Base-by-base conservation (phyloP, 2,113 vertebrate genomes). In the Calonectris borealis region DNA sequence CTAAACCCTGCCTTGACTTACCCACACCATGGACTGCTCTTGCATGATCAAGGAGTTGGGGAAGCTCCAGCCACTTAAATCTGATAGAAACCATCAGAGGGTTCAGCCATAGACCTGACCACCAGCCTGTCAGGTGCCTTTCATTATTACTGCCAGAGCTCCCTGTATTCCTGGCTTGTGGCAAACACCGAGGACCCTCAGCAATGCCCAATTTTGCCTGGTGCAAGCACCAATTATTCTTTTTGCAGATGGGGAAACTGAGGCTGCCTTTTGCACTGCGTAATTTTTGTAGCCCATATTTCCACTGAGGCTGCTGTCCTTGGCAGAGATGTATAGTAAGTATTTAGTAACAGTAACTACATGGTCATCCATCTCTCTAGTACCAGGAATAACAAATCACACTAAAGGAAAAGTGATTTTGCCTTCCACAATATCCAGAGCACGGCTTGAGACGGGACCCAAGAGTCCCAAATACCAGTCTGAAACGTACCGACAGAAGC, bases 221-320 rank as follows among this genome's bases (percentile, higher is more conserved):
- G 4, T 58, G 11, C 13, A 83, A 86, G 32, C 11, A 66, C 22
- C 9, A 42, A 2, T 55, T 78, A n/a, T 12, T 86, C 18, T 68
- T 92, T 86, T 73, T 36, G 27, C n/a, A 78, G 31, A 11, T 32
- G 9, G 57, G 57, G 83, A 96, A 95, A 92, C 72, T 89, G 94
- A 95, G 91, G 77, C 61, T 79, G 10, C 21, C 29, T 81, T 86
- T 96, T 88, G 19, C 26, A 52, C 17, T 32, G 34, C 4, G 17
- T 72, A 93, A 71, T 81, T 84, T 44, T 71, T n/a, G 12, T 78
- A 86, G 21, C 31, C 9, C 10, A 1, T 72, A 42, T 82, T 88
- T 88, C 69, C 48, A 68, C 49, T 12, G 48, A 76, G n/a, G 17
- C 19, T 0, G 0, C 54, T 64, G 57, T 72, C 49, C 19, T 54